phyloP scores from a whole-genome alignment of 1,140 invertebrate genomes.

The Drosophila lacteicornis region DNA sequence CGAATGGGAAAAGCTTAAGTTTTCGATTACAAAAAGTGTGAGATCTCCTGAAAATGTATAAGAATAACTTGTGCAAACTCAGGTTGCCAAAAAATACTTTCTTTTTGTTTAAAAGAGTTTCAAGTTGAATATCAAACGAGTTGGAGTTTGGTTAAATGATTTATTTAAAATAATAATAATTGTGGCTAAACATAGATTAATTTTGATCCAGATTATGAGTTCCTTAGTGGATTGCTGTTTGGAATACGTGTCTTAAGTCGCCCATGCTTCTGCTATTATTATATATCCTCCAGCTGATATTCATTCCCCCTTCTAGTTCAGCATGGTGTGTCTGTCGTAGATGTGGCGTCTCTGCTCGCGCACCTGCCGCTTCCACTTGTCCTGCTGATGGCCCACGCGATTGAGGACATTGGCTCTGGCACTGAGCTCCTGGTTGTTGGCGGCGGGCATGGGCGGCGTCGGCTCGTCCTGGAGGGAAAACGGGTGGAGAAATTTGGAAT shows the following conservation, averaged over 20 bases:
- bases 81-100: no score
- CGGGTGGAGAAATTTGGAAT: constrained; percentile 46
- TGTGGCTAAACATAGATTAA: constrained; percentile 57
- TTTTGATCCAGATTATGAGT: constrained; percentile 62
- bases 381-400: constrained; percentile 97
- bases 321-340: constrained; percentile 98
- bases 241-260: constrained; percentile 71
- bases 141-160: constrained; percentile 14
- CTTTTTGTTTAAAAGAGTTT: no score
- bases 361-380: constrained; percentile 98
- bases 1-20: not conserved
- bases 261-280: constrained; percentile 19
- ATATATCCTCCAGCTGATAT: not conserved
- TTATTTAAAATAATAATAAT: constrained; percentile 70
- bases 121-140: not conserved
- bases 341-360: constrained; percentile 98
- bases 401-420: constrained; percentile 94
- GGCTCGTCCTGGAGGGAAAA: constrained; percentile 87
- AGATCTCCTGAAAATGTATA: no score
- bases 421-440: constrained; percentile 89
- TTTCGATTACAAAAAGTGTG: no score
- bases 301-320: constrained; percentile 89
- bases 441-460: constrained; percentile 84
- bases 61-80: no score
- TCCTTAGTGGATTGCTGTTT: constrained; percentile 37